Evolutionary conservation across 2,888 invertebrate species (phyloP).

Genomic region (Cyaniris semiargus): DNA sequence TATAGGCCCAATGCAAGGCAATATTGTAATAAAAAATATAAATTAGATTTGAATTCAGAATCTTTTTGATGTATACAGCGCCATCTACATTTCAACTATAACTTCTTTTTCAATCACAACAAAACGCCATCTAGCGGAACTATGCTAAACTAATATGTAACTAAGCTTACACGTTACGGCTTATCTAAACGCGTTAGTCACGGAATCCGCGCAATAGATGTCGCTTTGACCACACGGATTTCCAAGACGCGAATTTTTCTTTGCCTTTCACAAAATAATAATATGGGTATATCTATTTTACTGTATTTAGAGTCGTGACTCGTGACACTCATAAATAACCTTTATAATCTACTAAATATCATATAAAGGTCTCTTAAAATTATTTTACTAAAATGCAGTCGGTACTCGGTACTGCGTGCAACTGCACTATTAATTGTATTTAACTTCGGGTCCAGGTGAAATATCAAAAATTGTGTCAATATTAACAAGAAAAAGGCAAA

Average conservation of each 20-base stretch:
- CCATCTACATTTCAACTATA: background rate
- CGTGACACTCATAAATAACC: too few species aligned
- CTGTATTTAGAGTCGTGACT: too few species aligned
- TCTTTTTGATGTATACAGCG: background rate
- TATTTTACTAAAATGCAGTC: background rate
- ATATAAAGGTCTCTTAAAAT: too few species aligned
- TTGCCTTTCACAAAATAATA: background rate
- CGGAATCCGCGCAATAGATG: background rate
- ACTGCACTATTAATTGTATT: background rate
- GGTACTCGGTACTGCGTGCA: too few species aligned
- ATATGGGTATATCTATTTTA: background rate
- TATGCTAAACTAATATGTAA: background rate
- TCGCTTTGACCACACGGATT: background rate
- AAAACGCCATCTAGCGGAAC: conserved; percentile 4
- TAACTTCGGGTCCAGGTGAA: conserved; percentile 24
- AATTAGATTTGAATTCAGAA: too few species aligned
- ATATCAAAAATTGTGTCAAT: background rate
- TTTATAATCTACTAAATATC: too few species aligned
- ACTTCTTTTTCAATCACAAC: background rate
- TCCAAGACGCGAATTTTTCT: background rate
- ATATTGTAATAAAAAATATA: too few species aligned
- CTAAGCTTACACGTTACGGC: background rate
- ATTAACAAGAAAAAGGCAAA: conserved; percentile 36
- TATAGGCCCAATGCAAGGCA: too few species aligned
- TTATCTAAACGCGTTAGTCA: background rate